Evolutionary conservation across 2,113 vertebrate species (phyloP).

Genomic region (Xiphophorus maculatus): DNA sequence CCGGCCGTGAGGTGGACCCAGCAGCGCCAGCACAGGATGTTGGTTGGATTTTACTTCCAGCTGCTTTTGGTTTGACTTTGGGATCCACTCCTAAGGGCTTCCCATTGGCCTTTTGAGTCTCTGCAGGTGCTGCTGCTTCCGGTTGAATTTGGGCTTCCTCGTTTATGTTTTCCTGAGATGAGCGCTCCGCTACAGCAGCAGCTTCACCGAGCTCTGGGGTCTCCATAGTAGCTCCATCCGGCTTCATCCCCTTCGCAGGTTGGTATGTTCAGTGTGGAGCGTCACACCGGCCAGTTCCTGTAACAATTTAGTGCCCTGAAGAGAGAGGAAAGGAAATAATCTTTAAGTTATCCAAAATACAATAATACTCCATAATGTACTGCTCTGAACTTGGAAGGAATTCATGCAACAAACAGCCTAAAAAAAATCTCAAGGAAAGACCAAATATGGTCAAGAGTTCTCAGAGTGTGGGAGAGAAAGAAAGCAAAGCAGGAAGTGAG

Average conservation of each 20-base stretch:
- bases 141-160: constrained; percentile 40
- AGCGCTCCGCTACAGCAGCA: constrained; percentile 45
- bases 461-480: constrained; percentile 22
- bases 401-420: not conserved
- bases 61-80: constrained; percentile 61
- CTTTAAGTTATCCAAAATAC: not conserved
- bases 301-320: constrained; percentile 28
- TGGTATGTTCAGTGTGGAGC: constrained; percentile 4
- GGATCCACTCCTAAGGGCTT: constrained; percentile 39
- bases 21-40: constrained; percentile 22
- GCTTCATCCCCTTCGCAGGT: constrained; percentile 76
- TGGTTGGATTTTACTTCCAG: constrained; percentile 27
- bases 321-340: not conserved
- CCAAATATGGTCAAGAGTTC: constrained; percentile 42
- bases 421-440: constrained; percentile 3
- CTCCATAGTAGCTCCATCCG: constrained; percentile 79
- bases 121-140: constrained; percentile 21
- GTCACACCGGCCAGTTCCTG: constrained; percentile 5
- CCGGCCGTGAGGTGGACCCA: constrained; percentile 39
- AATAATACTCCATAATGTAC: no score
- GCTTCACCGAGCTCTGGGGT: constrained; percentile 70
- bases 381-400: not conserved
- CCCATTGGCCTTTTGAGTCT: constrained; percentile 42
- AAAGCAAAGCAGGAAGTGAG: constrained; percentile 52
- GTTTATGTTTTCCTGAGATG: constrained; percentile 39